Evolutionary conservation across 2,797 vertebrate species (phyloP).

Genomic region (Botia almorhae): DNA sequence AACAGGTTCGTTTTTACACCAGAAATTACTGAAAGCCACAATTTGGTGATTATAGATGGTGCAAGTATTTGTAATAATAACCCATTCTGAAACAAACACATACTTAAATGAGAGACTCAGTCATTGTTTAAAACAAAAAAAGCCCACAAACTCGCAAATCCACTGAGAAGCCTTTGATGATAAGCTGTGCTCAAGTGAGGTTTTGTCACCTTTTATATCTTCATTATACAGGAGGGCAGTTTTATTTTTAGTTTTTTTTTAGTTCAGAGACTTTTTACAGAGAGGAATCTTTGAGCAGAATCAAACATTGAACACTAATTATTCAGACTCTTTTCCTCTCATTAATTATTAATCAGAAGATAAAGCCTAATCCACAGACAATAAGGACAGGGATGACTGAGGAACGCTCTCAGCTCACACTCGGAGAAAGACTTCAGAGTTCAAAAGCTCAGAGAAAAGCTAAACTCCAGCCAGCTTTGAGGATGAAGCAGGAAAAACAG

Average conservation of each 20-base stretch:
- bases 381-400: conserved; percentile 43
- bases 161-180: conserved; percentile 66
- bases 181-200: conserved; percentile 58
- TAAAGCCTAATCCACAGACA: conserved; percentile 62
- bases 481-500: conserved; percentile 7
- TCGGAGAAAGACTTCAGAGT: conserved; percentile 30
- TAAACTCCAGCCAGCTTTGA: background rate
- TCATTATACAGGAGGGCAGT: conserved; percentile 49
- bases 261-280: conserved; percentile 42
- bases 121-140: conserved; percentile 63
- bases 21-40: conserved; percentile 54
- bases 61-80: conserved; percentile 62
- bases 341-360: conserved; percentile 67
- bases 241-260: conserved; percentile 55
- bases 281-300: conserved; percentile 50
- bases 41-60: conserved; percentile 51
- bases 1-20: conserved; percentile 44
- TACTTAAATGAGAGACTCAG: conserved; percentile 56
- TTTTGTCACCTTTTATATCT: conserved; percentile 68
- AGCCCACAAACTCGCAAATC: conserved; percentile 58
- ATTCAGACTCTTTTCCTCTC: conserved; percentile 57
- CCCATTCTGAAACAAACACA: conserved; percentile 59
- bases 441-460: conserved; percentile 34
- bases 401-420: conserved; percentile 30
- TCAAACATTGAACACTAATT: conserved; percentile 58